phyloP scores from a whole-genome alignment of 1,140 invertebrate genomes.

The Megathymus violae region DNA sequence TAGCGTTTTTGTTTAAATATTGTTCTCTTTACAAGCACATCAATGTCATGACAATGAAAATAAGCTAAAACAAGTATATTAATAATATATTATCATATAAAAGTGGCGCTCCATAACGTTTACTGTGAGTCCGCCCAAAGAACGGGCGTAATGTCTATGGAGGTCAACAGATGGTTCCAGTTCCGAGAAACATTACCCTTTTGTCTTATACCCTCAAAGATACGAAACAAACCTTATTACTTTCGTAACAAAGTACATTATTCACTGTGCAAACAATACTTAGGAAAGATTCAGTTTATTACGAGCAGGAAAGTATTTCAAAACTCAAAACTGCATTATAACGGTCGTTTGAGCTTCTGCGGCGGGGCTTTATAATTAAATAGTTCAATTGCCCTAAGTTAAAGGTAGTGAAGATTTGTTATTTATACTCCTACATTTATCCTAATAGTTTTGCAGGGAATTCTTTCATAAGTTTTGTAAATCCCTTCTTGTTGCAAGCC shows the following conservation, averaged over 20 bases:
- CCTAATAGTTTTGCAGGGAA: no score
- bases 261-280: conserved; percentile 33
- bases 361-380: conserved; percentile 40
- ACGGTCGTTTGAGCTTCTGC: conserved; percentile 44
- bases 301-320: conserved; percentile 62
- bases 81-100: no score
- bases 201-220: conserved; percentile 50
- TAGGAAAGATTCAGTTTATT: conserved; percentile 56
- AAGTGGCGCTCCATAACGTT: conserved; percentile 26
- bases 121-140: conserved; percentile 42
- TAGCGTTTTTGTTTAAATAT: no score
- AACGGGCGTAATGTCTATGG: conserved; percentile 58
- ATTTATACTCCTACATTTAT: no score
- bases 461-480: no score
- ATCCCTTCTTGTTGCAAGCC: no score
- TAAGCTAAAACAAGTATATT: no score
- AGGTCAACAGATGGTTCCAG: conserved; percentile 62
- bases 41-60: no score
- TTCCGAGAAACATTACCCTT: conserved; percentile 63
- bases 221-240: conserved; percentile 34
- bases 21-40: no score
- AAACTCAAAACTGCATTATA: conserved; percentile 58
- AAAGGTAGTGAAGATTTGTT: conserved; percentile 9
- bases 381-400: conserved; percentile 33
- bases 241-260: conserved; percentile 18